These are phyloP conservation scores for Tor tambroides DNA, from an alignment of 2,113 vertebrate genomes.

Conservation along the genomic window DNA sequence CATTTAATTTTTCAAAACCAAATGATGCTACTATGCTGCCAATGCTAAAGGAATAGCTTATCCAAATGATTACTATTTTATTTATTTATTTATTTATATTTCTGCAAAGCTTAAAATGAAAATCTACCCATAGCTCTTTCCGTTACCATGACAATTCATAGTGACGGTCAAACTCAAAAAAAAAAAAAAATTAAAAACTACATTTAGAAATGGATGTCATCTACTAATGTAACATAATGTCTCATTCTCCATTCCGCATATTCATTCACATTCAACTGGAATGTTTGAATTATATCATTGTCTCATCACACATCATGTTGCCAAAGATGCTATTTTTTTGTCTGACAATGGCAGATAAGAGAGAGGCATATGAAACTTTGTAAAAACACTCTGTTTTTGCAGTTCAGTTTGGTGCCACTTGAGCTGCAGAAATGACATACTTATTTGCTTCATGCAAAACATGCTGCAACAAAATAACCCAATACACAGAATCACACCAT, in stretches of 20 bases:
- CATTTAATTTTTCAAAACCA: background rate
- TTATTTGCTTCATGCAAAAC: background rate
- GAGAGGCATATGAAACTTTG: background rate
- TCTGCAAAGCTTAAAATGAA: background rate
- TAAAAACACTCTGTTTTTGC: background rate
- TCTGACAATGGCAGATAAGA: background rate
- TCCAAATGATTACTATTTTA: background rate
- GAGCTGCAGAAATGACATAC: background rate
- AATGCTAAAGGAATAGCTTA: background rate
- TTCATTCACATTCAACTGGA: background rate
- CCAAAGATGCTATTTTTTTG: background rate
- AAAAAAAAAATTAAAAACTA: background rate
- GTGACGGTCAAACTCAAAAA: background rate
- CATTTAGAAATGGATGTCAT: background rate
- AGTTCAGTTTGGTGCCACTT: background rate
- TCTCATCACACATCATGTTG: background rate
- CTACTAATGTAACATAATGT: too few species aligned
- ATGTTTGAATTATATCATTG: background rate
- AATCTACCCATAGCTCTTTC: background rate
- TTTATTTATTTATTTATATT: background rate
- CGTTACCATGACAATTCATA: background rate
- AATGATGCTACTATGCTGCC: background rate
- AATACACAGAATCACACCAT: slow-evolving; percentile 21
- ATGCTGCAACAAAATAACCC: slow-evolving; percentile 12
- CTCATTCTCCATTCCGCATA: background rate